phyloP scores from a whole-genome alignment of 2,113 vertebrate species.

The Eleginops maclovinus region DNA sequence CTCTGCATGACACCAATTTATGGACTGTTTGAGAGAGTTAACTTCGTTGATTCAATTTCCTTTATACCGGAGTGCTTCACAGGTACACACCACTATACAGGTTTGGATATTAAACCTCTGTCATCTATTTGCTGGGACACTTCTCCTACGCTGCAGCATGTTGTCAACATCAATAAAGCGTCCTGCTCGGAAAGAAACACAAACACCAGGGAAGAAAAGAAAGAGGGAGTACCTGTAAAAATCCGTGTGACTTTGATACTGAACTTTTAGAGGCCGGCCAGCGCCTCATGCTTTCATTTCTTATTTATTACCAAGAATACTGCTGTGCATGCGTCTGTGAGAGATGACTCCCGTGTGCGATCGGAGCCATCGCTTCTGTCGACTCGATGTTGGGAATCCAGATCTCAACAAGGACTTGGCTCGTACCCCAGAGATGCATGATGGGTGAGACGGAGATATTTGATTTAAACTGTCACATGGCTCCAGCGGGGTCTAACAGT shows the following conservation, averaged over 20 bases:
- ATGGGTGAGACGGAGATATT: slow-evolving; percentile 69
- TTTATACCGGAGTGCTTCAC: background rate
- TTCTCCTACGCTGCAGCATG: slow-evolving; percentile 10
- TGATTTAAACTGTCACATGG: slow-evolving; percentile 73
- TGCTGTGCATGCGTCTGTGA: slow-evolving; percentile 63
- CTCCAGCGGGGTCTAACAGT: slow-evolving; percentile 49
- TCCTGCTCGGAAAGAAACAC: slow-evolving; percentile 14
- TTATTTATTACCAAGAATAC: slow-evolving; percentile 62
- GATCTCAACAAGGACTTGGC: slow-evolving; percentile 68
- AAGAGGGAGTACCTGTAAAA: slow-evolving; percentile 9
- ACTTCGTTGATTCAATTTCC: background rate
- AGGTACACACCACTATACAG: slow-evolving; percentile 1
- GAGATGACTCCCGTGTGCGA: slow-evolving; percentile 49
- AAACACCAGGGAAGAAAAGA: slow-evolving; percentile 3
- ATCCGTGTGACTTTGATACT: slow-evolving; percentile 53
- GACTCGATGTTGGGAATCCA: slow-evolving; percentile 53
- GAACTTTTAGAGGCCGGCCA: slow-evolving; percentile 54
- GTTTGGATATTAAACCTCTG: slow-evolving; percentile 27
- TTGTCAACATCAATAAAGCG: slow-evolving; percentile 48
- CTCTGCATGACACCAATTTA: background rate
- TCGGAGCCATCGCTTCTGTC: slow-evolving; percentile 46
- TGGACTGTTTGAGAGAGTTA: background rate
- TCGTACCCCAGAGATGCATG: slow-evolving; percentile 58
- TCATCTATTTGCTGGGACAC: slow-evolving; percentile 14
- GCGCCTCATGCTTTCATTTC: slow-evolving; percentile 47